Base-by-base conservation (phyloP, 2,888 invertebrate genomes). In the Hyppa rectilinea region DNA sequence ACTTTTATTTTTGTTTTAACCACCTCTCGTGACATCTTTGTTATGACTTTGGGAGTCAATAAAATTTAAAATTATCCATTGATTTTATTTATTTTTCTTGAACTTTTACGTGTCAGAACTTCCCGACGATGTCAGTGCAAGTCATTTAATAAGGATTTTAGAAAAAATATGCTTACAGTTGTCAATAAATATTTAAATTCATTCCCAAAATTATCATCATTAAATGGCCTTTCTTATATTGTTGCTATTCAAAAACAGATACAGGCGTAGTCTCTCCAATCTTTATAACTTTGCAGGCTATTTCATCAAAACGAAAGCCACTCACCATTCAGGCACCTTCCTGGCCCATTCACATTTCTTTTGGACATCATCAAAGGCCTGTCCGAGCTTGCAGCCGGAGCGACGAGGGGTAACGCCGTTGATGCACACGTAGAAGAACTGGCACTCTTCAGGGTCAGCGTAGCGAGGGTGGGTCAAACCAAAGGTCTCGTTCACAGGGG, bases 341-440 rank as follows among this genome's bases (percentile, higher is more conserved):
- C 98, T 97, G 0, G 98, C 97, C 98, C 98, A 98, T 80, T 98
- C 98, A 88, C 99, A 99, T 67, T 96, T 97, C 88, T 97, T 97
- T 71, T 96, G 96, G 14, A 96, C 96, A 67, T 98, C 98, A 87
- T 99, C 98, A 92, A 99, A 99, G 14, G 97, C 99, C 91, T 98
- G 98, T 4, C 99, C 99, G 36, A 98, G 96, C 92, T 97, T 98
- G 94, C 99, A 99, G 26, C 98, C 98, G 82, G 97, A 98, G 71
- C 98, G 96, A 29, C 99, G 96, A 0, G 99, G 98, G 0, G 97
- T 97, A 82, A 98, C 97, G 0, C 98, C 98, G 88, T 98, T 98
- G 84, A 99, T 98, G 92, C 99, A 99, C 14, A 99, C 98, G 92
- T 98, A 99, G 96, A 98, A 99, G 96, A 96, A 98, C 93, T 98